Conservation (phyloP, 2,888 invertebrate genomes). For the Pollenia griseotomentosa region DNA sequence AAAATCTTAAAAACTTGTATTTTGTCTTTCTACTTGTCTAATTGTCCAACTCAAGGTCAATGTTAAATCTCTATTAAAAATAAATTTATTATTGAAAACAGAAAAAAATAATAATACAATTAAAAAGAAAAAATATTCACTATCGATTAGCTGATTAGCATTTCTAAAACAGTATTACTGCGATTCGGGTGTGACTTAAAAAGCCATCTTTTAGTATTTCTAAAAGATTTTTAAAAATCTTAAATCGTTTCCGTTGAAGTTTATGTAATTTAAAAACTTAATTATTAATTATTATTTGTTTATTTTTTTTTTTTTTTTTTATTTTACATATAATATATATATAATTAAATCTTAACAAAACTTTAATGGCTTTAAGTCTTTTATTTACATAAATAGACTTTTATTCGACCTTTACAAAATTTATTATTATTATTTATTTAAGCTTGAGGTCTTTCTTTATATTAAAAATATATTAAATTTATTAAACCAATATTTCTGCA, state of each 20-base stretch:
- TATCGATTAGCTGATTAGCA: neutral
- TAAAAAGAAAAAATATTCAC: neutral
- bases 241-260: neutral
- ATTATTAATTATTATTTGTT: neutral
- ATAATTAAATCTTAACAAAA: neutral
- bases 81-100: conserved; percentile 1
- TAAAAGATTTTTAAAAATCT: neutral
- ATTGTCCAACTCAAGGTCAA: conserved; percentile 44
- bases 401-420: too few relatives aligned
- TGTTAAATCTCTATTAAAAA: conserved; percentile 45
- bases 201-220: too few relatives aligned
- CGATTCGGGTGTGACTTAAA: neutral
- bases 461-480: too few relatives aligned
- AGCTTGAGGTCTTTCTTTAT: too few relatives aligned
- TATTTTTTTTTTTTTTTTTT: neutral
- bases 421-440: too few relatives aligned
- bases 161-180: neutral
- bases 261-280: neutral
- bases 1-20: conserved; percentile 3
- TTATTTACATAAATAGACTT: too few relatives aligned
- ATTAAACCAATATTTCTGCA: too few relatives aligned
- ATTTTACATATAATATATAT: neutral
- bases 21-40: conserved; percentile 9
- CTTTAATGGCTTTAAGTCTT: neutral
- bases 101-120: neutral